Evolutionary conservation across 2,888 invertebrate species (phyloP).

Genomic region (Epirrhoe alternata): DNA sequence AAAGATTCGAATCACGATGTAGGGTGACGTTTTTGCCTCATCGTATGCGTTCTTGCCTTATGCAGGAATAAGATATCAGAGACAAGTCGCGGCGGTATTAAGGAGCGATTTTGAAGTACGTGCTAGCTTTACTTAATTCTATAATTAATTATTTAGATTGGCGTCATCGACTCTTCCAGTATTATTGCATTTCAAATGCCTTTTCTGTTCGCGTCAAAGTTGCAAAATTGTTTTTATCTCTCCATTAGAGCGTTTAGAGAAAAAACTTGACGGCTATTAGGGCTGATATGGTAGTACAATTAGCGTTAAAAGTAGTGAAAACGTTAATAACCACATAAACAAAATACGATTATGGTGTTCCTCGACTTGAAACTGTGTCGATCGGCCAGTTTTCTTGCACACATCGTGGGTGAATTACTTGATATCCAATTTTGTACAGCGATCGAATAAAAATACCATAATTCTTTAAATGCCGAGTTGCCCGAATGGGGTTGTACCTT

Average conservation of each 20-base stretch:
- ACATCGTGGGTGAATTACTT: neutral
- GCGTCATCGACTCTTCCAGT: slow-evolving; percentile 16
- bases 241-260: slow-evolving; percentile 10
- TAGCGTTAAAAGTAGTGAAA: slow-evolving; percentile 22
- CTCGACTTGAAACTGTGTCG: slow-evolving; percentile 9
- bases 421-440: neutral
- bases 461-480: too few relatives aligned
- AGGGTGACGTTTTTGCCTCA: neutral
- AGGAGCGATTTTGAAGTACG: neutral
- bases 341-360: slow-evolving; percentile 23
- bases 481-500: too few relatives aligned
- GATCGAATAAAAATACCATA: neutral
- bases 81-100: neutral
- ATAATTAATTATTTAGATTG: slow-evolving; percentile 28
- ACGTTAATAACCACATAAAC: slow-evolving; percentile 23
- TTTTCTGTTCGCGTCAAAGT: slow-evolving; percentile 1
- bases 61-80: neutral
- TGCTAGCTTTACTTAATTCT: slow-evolving; percentile 19
- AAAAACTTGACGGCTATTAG: slow-evolving; percentile 20
- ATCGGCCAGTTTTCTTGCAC: slow-evolving; percentile 2
- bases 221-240: slow-evolving; percentile 13
- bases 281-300: slow-evolving; percentile 21
- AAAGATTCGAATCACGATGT: neutral
- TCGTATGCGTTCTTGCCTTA: neutral
- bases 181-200: slow-evolving; percentile 16